phyloP scores from a whole-genome alignment of 1,140 invertebrate genomes.

The Ectropis grisescens region DNA sequence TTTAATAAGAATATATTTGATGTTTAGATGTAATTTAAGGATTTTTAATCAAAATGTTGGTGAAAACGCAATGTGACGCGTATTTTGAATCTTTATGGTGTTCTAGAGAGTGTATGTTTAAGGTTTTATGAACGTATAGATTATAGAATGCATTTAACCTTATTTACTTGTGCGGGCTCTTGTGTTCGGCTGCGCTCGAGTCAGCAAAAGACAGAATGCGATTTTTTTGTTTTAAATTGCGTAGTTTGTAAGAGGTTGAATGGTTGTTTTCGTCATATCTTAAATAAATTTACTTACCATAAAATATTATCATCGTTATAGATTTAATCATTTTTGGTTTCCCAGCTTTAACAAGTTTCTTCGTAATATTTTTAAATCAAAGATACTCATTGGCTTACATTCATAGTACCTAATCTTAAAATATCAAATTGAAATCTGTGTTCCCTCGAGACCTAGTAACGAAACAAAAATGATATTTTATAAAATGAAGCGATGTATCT shows the following conservation, averaged over 20 bases:
- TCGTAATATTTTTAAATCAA: too few relatives aligned
- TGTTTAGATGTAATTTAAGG: slow-evolving; percentile 12
- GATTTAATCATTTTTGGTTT: too few relatives aligned
- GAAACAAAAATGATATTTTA: slow-evolving; percentile 6
- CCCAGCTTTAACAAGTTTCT: too few relatives aligned
- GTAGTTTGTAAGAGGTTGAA: too few relatives aligned
- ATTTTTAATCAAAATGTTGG: slow-evolving; percentile 10
- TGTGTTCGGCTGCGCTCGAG: too few relatives aligned
- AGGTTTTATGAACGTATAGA: not conserved
- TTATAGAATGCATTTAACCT: too few relatives aligned
- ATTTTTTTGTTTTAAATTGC: too few relatives aligned
- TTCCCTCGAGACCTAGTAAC: slow-evolving; percentile 22
- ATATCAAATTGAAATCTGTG: slow-evolving; percentile 11
- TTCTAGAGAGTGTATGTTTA: slow-evolving; percentile 16
- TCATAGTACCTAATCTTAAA: too few relatives aligned
- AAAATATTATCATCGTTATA: not conserved
- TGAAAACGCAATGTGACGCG: slow-evolving; percentile 36
- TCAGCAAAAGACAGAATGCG: too few relatives aligned
- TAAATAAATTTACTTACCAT: slow-evolving; percentile 5
- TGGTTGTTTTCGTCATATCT: slow-evolving; percentile 2
- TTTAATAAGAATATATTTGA: slow-evolving; percentile 8
- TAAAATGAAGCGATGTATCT: slow-evolving; percentile 8
- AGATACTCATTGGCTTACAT: too few relatives aligned
- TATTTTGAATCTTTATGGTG: slow-evolving; percentile 34
- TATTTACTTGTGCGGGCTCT: too few relatives aligned